Evolutionary conservation across 2,888 invertebrate genomes (phyloP).

Genomic region (Nyleta sp.): DNA sequence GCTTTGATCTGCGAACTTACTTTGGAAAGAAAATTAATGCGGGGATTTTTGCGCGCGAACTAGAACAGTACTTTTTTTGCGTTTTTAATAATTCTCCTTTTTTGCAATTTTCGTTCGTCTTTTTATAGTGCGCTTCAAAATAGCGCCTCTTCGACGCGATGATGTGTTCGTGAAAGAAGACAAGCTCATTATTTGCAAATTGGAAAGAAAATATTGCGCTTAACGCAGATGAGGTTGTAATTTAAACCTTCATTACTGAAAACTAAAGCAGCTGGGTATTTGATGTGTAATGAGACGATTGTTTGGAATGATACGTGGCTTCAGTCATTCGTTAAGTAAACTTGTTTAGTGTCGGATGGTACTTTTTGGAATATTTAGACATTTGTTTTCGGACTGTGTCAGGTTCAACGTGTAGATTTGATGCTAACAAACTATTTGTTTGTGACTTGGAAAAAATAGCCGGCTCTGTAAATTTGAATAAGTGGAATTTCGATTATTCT

Average conservation of each 20-base stretch:
- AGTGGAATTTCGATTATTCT: no score
- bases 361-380: no score
- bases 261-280: neutral
- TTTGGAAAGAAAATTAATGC: no score
- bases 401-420: no score
- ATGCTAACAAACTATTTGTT: no score
- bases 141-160: conserved; percentile 1
- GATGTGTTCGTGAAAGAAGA: neutral
- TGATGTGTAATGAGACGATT: neutral
- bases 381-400: no score
- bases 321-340: neutral
- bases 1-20: conserved; percentile 5
- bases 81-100: no score
- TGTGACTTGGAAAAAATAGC: no score
- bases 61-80: no score
- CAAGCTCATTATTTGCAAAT: conserved; percentile 16
- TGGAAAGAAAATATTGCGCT: conserved; percentile 24
- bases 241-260: conserved; percentile 32
- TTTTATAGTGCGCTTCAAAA: neutral
- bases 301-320: conserved; percentile 9
- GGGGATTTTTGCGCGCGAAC: no score
- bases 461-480: no score
- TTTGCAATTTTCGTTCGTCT: neutral
- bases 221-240: conserved; percentile 32
- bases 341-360: neutral